Conservation (phyloP, 2,888 invertebrate genomes). For the Mechanitis messenoides region DNA sequence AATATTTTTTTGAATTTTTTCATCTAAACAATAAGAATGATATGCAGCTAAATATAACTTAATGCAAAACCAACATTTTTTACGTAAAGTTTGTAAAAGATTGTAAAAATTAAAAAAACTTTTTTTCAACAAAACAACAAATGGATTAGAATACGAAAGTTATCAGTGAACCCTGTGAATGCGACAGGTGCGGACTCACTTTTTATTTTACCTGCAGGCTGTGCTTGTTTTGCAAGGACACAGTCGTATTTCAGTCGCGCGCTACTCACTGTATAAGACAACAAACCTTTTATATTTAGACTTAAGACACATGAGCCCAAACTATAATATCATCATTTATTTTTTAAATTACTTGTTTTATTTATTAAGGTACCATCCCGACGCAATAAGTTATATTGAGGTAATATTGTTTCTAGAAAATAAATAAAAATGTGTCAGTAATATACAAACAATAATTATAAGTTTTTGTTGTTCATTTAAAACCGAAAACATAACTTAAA, state of each 20-base stretch:
- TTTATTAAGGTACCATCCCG: no score
- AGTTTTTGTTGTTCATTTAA: no score
- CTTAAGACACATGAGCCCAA: no score
- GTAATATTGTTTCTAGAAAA: no score
- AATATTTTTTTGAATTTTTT: not conserved
- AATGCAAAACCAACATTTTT: not conserved
- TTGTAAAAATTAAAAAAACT: constrained; percentile 33
- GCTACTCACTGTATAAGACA: not conserved
- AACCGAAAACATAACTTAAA: no score
- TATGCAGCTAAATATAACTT: not conserved
- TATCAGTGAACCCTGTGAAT: constrained; percentile 59
- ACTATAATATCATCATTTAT: no score
- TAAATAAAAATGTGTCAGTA: no score
- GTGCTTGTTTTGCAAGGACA: constrained; percentile 32
- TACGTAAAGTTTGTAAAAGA: constrained; percentile 2
- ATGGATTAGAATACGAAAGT: constrained; percentile 43
- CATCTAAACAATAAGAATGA: not conserved
- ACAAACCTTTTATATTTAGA: not conserved
- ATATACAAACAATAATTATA: no score
- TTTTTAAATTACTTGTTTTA: no score
- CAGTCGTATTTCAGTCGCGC: constrained; percentile 28
- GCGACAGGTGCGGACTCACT: constrained; percentile 50
- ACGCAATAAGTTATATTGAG: no score
- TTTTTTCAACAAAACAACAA: constrained; percentile 24
- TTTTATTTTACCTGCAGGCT: constrained; percentile 37